Conservation (phyloP, 2,888 invertebrate genomes). For the Cryptosula pallasiana region DNA sequence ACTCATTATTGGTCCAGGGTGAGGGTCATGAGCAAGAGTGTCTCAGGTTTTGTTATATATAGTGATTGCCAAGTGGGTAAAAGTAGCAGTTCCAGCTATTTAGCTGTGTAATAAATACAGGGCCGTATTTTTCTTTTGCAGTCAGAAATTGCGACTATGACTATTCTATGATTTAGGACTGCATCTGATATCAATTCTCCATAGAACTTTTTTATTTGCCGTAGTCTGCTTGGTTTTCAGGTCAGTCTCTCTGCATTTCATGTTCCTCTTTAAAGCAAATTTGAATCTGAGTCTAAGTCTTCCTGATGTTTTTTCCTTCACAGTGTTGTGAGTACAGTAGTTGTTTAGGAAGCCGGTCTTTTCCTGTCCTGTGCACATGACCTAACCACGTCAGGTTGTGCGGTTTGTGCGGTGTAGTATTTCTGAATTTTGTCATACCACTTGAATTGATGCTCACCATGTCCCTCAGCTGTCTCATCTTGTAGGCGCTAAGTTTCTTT, state of each 20-base stretch:
- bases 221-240: background rate
- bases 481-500: background rate
- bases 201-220: background rate
- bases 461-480: background rate
- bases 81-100: too few species aligned
- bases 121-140: background rate
- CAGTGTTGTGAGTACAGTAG: background rate
- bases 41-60: too few species aligned
- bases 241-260: background rate
- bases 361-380: background rate
- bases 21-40: too few species aligned
- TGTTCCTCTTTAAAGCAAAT: background rate
- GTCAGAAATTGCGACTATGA: background rate
- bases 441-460: background rate
- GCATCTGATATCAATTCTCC: background rate
- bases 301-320: background rate
- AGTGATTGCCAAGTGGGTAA: too few species aligned
- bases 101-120: too few species aligned
- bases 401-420: too few species aligned
- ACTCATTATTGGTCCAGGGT: too few species aligned
- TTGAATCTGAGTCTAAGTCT: conserved; percentile 13
- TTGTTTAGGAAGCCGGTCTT: background rate
- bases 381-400: background rate
- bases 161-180: background rate
- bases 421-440: too few species aligned